Conservation (phyloP, 2,888 invertebrate species). For the Linyphia triangularis region DNA sequence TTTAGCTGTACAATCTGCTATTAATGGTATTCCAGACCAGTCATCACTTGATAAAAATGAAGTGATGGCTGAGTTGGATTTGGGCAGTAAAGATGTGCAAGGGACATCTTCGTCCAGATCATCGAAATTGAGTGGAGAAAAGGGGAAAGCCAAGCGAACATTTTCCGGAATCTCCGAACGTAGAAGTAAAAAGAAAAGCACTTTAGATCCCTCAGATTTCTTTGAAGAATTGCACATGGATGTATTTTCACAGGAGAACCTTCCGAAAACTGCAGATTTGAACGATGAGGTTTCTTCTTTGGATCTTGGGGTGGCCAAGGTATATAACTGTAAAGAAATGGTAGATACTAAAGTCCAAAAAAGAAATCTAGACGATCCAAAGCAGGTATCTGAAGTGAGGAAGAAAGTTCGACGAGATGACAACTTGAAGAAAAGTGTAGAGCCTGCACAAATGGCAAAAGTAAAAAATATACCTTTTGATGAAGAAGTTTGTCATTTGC, state of each 20-base stretch:
- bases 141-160: not conserved
- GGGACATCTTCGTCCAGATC: not conserved
- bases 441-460: not conserved
- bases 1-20: not conserved
- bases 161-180: conserved; percentile 35
- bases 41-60: not conserved
- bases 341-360: not conserved
- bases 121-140: not conserved
- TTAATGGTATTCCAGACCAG: not conserved
- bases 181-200: conserved; percentile 13
- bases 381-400: not conserved
- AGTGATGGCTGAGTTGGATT: not conserved
- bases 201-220: not conserved
- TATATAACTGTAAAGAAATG: not conserved
- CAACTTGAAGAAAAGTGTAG: not conserved
- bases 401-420: not conserved
- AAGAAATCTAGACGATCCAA: not conserved
- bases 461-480: not conserved
- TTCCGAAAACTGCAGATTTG: not conserved
- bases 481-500: not conserved
- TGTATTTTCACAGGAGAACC: not conserved
- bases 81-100: not conserved
- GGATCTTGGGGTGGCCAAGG: not conserved
- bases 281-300: not conserved
- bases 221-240: not conserved